Conservation (phyloP, 2,113 vertebrate genomes). For the Australoheros scitulus region DNA sequence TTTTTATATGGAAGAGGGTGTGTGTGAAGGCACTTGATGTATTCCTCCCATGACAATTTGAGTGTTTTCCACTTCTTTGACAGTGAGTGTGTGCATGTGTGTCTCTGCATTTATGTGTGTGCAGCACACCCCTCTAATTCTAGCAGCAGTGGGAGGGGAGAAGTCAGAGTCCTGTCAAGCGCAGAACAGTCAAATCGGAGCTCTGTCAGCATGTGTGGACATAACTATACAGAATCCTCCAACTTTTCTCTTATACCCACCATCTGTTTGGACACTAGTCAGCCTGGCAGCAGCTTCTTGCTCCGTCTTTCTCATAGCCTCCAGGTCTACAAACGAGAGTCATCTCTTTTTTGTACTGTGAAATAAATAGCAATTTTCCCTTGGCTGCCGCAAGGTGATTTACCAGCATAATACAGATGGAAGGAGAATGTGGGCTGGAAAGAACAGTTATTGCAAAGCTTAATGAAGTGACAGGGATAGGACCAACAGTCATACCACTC, state of each 20-base stretch:
- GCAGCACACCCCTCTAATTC: constrained; percentile 56
- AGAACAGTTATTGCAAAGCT: constrained; percentile 49
- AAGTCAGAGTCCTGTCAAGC: constrained; percentile 64
- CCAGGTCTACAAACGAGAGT: constrained; percentile 55
- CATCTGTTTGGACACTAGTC: constrained; percentile 65
- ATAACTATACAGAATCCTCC: constrained; percentile 55
- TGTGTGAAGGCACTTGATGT: constrained; percentile 57
- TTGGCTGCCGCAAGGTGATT: constrained; percentile 52
- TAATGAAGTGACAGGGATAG: constrained; percentile 57
- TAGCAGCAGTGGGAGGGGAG: constrained; percentile 48
- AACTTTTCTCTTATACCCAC: constrained; percentile 48
- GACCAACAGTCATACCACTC: constrained; percentile 8
- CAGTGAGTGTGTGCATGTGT: constrained; percentile 16
- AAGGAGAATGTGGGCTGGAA: constrained; percentile 30
- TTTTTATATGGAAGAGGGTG: constrained; percentile 39
- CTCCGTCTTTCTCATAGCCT: constrained; percentile 34
- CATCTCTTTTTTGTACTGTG: constrained; percentile 37
- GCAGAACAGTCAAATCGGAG: constrained; percentile 65
- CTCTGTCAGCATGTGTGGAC: constrained; percentile 63
- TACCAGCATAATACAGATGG: constrained; percentile 60
- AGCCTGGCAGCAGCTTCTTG: constrained; percentile 31
- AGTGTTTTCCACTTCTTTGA: constrained; percentile 66
- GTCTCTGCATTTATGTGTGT: constrained; percentile 13
- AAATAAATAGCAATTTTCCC: constrained; percentile 65
- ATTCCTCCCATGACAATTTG: constrained; percentile 66